phyloP scores from a whole-genome alignment of 2,797 vertebrate species.

The Lithobates sylvaticus region DNA sequence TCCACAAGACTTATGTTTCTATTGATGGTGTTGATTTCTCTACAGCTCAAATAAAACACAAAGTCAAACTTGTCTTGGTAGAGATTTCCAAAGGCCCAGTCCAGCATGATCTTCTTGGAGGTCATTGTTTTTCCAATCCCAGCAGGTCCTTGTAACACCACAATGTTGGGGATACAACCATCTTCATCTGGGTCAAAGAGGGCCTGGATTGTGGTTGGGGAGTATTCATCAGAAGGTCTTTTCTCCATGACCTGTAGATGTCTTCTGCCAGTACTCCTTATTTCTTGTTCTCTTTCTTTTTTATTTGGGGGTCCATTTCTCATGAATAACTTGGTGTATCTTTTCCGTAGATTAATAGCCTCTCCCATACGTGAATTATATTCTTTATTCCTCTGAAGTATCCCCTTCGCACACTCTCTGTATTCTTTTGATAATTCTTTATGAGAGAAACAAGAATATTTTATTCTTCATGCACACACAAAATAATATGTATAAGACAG shows the following conservation, averaged over 20 bases:
- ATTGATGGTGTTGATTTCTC: conserved; percentile 16
- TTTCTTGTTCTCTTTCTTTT: rapidly evolving
- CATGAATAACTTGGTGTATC: conserved; percentile 24
- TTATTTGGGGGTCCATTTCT: not conserved
- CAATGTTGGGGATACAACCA: rapidly evolving
- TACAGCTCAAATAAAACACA: conserved; percentile 43
- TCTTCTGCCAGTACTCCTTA: rapidly evolving
- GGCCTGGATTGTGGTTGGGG: rapidly evolving
- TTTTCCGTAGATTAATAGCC: not conserved
- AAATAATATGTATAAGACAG: too few relatives aligned
- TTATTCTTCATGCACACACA: too few relatives aligned
- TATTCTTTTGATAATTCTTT: not conserved
- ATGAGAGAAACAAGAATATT: not conserved
- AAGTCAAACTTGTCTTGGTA: rapidly evolving
- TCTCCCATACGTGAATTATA: not conserved
- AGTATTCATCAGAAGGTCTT: too few relatives aligned
- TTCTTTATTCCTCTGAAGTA: not conserved
- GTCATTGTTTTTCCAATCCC: conserved; percentile 66
- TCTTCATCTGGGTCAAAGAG: not conserved
- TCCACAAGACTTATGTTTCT: not conserved
- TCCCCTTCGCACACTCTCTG: not conserved
- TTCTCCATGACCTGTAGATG: rapidly evolving
- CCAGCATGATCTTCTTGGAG: conserved; percentile 63
- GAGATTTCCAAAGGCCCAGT: conserved; percentile 47
- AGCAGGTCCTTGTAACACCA: conserved; percentile 44